Percentiles rank a stretch among this genome's conserved stretches.
Evolutionary conservation across 2,113 vertebrate species (phyloP).

Genomic region (Peromyscus leucopus): DNA sequence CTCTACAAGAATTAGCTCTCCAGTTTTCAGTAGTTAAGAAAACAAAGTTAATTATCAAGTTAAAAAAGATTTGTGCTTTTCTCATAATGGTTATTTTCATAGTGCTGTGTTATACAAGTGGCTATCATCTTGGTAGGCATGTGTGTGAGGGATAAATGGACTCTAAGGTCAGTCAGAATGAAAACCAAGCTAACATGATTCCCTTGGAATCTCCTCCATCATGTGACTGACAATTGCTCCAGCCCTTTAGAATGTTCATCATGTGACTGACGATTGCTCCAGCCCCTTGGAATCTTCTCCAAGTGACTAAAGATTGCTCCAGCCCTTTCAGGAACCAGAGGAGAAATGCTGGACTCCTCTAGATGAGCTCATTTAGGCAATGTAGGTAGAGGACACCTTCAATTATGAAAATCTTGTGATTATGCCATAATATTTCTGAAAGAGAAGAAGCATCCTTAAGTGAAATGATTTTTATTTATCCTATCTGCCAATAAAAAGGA

Average conservation of each 20-base stretch:
- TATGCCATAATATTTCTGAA: background rate
- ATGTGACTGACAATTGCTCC: rapidly evolving
- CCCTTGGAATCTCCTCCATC: too few species aligned
- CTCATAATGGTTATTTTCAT: background rate
- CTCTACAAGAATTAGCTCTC: background rate
- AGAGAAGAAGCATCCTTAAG: background rate
- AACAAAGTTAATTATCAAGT: conserved; percentile 12
- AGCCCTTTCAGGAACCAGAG: background rate
- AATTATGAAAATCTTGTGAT: background rate
- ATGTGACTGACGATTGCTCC: background rate
- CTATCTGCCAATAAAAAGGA: background rate
- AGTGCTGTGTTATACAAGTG: background rate
- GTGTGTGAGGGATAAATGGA: background rate
- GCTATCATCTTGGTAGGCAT: rapidly evolving
- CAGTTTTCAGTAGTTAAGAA: background rate
- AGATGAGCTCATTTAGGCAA: background rate
- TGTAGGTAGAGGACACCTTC: background rate
- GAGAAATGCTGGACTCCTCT: background rate
- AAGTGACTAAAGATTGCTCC: background rate
- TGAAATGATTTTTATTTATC: background rate
- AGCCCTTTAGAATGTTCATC: background rate
- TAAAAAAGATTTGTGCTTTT: background rate
- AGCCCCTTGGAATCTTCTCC: background rate
- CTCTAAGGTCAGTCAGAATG: background rate
- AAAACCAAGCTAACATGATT: background rate